Base-by-base conservation (phyloP, 2,797 vertebrate genomes). In the Sebastes taczanowskii region DNA sequence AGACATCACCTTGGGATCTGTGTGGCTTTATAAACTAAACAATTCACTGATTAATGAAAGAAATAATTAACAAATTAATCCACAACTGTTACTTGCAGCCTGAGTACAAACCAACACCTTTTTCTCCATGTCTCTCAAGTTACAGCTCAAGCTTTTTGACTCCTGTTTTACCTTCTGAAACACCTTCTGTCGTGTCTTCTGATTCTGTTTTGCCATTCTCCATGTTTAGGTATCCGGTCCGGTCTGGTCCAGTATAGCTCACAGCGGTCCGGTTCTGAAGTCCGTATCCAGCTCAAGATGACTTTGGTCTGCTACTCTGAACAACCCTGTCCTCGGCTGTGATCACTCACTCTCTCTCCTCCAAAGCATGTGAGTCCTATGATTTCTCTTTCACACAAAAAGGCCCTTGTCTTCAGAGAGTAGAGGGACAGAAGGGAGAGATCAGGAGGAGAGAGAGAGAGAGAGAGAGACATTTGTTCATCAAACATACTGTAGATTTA, bases 321-420 rank as follows among this genome's bases (percentile, higher is more conserved):
- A 80, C 75, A 55, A 59, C 73, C 32, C 77, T 81, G 35, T 90
- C 83, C 67, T 86, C 58, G 20, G 75, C 88, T 88, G 78, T 56
- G 71, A 91, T 90, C 88, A 11, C 80, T 92, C 81, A 66, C 78
- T 89, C 82, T 89, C 86, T 92, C 80, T 90, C 86, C 80, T 91
- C 86, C 83, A 81, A 90, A 94, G 90, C 96, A 96, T 96, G 95
- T 95, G 95, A 96, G 95, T 95, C 94, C 92, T 95, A 83, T 96
- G 95, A 96, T 95, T 91, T 81, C 59, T 58, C 89, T 83, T 78
- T 35, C n/a, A 49, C 82, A 96, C 96, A 96, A 96, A 96, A 90
- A 94, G 91, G 73, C 75, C 94, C 92, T 96, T 96, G 95, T 96
- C 91, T 89, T 91, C 78, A 25, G 86, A 82, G 83, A 89, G 78